phyloP scores from a whole-genome alignment of 2,888 invertebrate species.

The Hirtodrosophila cameraria region DNA sequence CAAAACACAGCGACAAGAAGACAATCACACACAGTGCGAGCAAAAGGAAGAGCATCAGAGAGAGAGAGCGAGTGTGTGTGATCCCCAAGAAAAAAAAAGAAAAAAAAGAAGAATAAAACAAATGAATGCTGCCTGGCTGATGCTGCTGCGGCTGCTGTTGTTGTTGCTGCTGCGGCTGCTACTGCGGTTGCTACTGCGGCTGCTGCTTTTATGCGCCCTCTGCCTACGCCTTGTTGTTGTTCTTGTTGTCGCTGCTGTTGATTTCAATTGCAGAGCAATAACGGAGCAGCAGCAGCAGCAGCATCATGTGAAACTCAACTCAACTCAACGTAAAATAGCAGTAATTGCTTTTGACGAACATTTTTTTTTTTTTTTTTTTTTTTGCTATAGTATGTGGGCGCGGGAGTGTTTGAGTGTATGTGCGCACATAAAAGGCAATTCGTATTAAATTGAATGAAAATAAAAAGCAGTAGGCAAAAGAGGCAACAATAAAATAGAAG shows the following conservation, averaged over 20 bases:
- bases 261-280: constrained; percentile 76
- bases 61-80: constrained; percentile 23
- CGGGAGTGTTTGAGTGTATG: constrained; percentile 13
- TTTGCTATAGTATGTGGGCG: constrained; percentile 7
- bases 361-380: constrained; percentile 26
- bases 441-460: constrained; percentile 76
- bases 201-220: constrained; percentile 17
- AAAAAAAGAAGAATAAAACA: constrained; percentile 62
- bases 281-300: constrained; percentile 42
- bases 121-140: constrained; percentile 45
- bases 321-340: constrained; percentile 72
- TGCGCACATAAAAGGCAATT: constrained; percentile 58
- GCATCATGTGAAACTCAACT: constrained; percentile 52
- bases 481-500: constrained; percentile 30
- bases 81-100: no score
- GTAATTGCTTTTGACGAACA: constrained; percentile 72
- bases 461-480: constrained; percentile 63
- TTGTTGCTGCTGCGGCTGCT: constrained; percentile 6
- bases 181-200: constrained; percentile 16
- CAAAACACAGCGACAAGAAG: constrained; percentile 43
- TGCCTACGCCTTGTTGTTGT: not conserved
- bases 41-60: constrained; percentile 35
- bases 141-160: constrained; percentile 20
- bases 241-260: constrained; percentile 39
- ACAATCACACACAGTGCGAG: constrained; percentile 38